Conservation (phyloP, 37 sponge, comb jelly and placozoan species). For the Axinella damicornis region DNA sequence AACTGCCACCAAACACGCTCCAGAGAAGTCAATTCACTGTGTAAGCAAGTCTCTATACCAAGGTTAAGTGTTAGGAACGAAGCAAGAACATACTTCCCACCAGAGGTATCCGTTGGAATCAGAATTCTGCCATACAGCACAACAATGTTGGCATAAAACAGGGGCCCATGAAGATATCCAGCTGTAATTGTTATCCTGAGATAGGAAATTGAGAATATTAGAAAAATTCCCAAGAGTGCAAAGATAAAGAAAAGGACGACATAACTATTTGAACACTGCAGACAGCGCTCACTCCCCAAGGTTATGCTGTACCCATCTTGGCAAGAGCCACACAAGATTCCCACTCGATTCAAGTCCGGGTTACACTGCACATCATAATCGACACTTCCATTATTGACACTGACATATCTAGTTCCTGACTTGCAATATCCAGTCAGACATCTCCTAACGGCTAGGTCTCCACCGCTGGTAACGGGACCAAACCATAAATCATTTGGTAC, state of each 20-base stretch:
- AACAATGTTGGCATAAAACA: conserved; percentile 35
- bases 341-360: not conserved
- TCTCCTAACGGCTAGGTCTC: not conserved
- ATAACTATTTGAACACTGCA: conserved; percentile 14
- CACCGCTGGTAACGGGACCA: conserved; percentile 8
- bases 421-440: conserved; percentile 20
- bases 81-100: not conserved
- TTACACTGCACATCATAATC: conserved; percentile 34
- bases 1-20: conserved; percentile 22
- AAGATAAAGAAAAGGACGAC: not conserved
- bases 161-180: conserved; percentile 43
- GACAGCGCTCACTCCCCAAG: conserved; percentile 20
- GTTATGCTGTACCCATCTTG: conserved; percentile 1
- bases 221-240: conserved; percentile 10
- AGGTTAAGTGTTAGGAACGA: conserved; percentile 19
- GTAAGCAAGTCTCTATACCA: conserved; percentile 55
- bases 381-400: not conserved
- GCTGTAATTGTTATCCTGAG: conserved; percentile 18
- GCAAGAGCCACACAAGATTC: conserved; percentile 32
- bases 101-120: not conserved
- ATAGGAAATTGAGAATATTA: not conserved
- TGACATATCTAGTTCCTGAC: not conserved
- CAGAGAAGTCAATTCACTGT: conserved; percentile 17
- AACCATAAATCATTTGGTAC: conserved; percentile 22
- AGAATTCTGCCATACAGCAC: not conserved